Evolutionary conservation across 64 coral and sea anemone genomes (phyloP), one percentile per base, ranked within the genome.

Genomic region (Actinia equina): DNA sequence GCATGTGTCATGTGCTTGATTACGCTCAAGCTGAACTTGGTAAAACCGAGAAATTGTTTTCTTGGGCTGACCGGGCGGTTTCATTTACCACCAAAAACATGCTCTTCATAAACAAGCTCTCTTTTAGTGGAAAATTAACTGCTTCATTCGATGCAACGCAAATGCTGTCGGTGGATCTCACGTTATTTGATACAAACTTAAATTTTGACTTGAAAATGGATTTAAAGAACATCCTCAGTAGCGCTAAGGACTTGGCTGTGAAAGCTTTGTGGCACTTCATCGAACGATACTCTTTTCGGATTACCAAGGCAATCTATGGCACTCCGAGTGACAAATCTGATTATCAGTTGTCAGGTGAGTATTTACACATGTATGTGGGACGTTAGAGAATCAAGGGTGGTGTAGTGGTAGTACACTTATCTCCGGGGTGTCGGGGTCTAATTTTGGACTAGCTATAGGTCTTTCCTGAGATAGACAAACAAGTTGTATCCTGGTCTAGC

Each of bases 141-240:
- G 80, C 93, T 22, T 41, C 80, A 19, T 30, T 95, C 10, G 8
- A 64, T 14, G 43, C 89, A 20, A 85, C 49, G 11, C 80, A 91
- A 25, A 52, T 30, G 63, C 69, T 91, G 4, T 91, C 89, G n/a
- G 93, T 89, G 14, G 86, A 95, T 71, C 43, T 95, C 12, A 95
- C 82, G 37, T 83, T 91, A 26, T 95, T 95, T 76, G 89, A 88
- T 4, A 71, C 86, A 57, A 64, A 82, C 41, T 79, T 86, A 22
- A 69, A 95, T 27, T 95, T 95, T 25, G 89, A 87, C 13, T 91
- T 95, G 56, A 89, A 95, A 26, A 88, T 95, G n/a, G 91, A 95
- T 77, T 82, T 95, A 7, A 86, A 87, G 26, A 85, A 95, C 7
- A 61, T 91, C 17, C 19, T 95, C 1, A 88, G 91, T 6, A 95